Percentiles rank a stretch among this genome's conserved stretches.
phyloP scores from a whole-genome alignment of 2,113 vertebrate genomes.

The Andinoacara biseriatus region DNA sequence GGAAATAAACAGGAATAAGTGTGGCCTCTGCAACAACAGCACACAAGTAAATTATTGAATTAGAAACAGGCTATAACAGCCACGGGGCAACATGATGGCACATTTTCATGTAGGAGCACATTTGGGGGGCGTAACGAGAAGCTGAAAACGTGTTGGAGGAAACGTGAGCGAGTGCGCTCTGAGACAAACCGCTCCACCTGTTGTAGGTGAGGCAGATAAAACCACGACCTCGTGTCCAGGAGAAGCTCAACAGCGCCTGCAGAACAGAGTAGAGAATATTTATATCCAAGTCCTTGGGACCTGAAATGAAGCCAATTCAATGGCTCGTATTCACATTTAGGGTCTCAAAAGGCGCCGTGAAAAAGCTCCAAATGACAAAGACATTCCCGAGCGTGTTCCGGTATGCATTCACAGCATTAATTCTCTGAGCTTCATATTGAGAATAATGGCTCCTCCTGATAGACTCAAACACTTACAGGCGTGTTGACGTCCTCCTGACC shows the following conservation, averaged over 20 bases:
- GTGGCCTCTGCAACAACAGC: conserved; percentile 28
- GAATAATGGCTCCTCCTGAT: background rate
- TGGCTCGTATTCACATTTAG: background rate
- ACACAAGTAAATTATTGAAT: conserved; percentile 33
- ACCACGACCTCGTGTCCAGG: background rate
- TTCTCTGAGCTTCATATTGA: conserved; percentile 5
- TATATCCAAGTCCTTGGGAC: background rate
- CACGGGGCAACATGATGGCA: background rate
- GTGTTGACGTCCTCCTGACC: background rate
- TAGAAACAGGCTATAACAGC: conserved; percentile 25
- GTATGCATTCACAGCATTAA: conserved; percentile 9
- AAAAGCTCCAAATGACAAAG: conserved; percentile 25
- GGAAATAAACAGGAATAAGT: conserved; percentile 51
- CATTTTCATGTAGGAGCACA: background rate
- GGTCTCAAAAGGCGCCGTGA: background rate
- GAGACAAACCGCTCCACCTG: conserved; percentile 28
- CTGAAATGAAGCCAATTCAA: conserved; percentile 28
- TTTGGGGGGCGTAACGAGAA: background rate
- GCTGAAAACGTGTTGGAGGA: background rate
- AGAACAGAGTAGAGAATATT: background rate
- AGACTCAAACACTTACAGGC: conserved; percentile 5
- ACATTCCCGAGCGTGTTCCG: background rate
- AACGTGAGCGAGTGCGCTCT: conserved; percentile 24
- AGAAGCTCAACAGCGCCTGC: background rate
- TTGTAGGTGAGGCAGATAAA: conserved; percentile 35